Conservation (phyloP, 2,797 vertebrate genomes). For the Euthynnus affinis region DNA sequence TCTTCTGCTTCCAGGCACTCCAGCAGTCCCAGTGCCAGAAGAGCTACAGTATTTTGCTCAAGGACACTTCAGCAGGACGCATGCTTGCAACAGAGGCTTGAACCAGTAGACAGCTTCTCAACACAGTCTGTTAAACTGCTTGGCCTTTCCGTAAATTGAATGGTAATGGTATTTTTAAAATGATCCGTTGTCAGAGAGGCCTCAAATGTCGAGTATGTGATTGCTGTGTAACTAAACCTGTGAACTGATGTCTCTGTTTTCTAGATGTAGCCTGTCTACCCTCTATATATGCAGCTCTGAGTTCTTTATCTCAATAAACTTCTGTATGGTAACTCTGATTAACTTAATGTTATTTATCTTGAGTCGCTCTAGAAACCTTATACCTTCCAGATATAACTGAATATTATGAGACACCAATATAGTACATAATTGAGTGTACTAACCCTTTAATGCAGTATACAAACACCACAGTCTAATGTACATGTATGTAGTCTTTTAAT, state of each 20-base stretch:
- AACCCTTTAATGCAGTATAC: too few species aligned
- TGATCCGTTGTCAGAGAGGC: not conserved
- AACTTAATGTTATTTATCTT: too few species aligned
- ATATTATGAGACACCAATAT: too few species aligned
- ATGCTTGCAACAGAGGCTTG: not conserved
- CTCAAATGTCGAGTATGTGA: not conserved
- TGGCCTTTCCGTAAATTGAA: not conserved
- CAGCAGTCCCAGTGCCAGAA: constrained; percentile 1
- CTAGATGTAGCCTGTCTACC: not conserved
- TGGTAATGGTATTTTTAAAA: not conserved
- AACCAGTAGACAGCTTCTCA: not conserved
- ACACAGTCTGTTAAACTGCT: not conserved
- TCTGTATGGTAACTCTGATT: too few species aligned
- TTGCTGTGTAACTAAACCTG: not conserved
- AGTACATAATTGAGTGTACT: too few species aligned
- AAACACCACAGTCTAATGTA: too few species aligned
- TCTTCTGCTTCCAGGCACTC: not conserved
- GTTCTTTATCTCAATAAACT: too few species aligned
- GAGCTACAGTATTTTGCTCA: not conserved
- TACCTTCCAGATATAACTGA: too few species aligned
- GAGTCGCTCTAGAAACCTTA: too few species aligned
- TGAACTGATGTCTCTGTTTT: not conserved
- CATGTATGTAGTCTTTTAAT: too few species aligned
- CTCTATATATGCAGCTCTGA: too few species aligned
- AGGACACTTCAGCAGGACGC: constrained; percentile 9